These are phyloP conservation scores for Drosophila mayaguana DNA, from an alignment of 2,888 invertebrate species.

Conservation along the genomic window DNA sequence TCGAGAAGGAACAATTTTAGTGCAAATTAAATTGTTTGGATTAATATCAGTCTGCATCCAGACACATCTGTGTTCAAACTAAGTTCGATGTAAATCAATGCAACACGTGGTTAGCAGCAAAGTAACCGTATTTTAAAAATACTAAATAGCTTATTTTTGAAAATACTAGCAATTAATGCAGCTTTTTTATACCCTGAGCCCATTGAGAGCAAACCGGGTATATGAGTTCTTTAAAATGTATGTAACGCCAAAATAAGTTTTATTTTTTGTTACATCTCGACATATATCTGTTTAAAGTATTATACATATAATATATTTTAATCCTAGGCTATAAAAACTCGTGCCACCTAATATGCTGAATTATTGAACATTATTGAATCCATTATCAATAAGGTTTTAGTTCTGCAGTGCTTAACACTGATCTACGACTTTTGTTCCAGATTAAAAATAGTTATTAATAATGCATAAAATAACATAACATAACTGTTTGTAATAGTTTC, in stretches of 20 bases:
- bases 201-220: not conserved
- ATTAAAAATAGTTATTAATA: not conserved
- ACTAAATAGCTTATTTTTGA: not conserved
- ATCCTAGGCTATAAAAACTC: too few species aligned
- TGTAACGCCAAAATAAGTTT: too few species aligned
- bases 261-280: too few species aligned
- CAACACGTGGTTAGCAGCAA: conserved; percentile 3
- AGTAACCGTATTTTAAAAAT: conserved; percentile 9
- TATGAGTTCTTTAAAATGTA: not conserved
- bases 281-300: too few species aligned
- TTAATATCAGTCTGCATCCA: not conserved
- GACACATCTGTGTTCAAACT: not conserved
- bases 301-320: too few species aligned
- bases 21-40: not conserved
- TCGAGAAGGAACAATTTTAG: not conserved
- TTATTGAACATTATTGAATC: too few species aligned
- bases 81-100: not conserved
- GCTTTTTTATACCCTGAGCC: not conserved
- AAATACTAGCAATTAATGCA: conserved; percentile 1
- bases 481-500: not conserved
- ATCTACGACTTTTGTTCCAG: not conserved
- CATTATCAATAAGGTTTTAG: too few species aligned
- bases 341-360: too few species aligned
- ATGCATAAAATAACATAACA: too few species aligned
- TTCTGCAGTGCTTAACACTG: not conserved